phyloP scores from a whole-genome alignment of 2,113 vertebrate genomes.

The Callocephalon fimbriatum region DNA sequence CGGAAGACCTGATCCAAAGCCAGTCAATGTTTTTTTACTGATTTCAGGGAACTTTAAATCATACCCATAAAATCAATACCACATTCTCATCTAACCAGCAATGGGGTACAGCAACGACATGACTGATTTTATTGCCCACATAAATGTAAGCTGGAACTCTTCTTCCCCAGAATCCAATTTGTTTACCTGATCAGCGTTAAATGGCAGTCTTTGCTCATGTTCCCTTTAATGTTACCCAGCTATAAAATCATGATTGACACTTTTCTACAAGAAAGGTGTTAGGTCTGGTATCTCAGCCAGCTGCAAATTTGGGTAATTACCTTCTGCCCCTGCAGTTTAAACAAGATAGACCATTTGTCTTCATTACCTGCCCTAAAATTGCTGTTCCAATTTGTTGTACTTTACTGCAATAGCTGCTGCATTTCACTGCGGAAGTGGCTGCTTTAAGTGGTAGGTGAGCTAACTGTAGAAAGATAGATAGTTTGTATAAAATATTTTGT shows the following conservation, averaged over 20 bases:
- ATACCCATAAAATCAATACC: neutral
- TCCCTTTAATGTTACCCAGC: neutral
- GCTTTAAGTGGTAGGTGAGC: conserved; percentile 35
- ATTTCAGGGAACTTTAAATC: neutral
- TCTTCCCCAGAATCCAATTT: neutral
- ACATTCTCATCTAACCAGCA: conserved; percentile 6
- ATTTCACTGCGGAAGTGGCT: conserved; percentile 36
- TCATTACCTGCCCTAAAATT: conserved; percentile 58
- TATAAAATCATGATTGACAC: conserved; percentile 36
- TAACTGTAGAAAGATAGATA: conserved; percentile 49
- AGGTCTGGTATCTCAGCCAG: conserved; percentile 1
- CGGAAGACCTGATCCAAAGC: neutral
- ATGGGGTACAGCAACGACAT: neutral
- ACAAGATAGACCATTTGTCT: conserved; percentile 57
- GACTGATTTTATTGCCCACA: neutral
- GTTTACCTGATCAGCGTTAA: neutral
- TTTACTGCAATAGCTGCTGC: conserved; percentile 45
- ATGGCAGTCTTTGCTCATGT: neutral
- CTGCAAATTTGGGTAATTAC: conserved; percentile 57
- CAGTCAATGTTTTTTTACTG: neutral
- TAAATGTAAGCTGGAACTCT: neutral
- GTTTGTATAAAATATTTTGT: conserved; percentile 63
- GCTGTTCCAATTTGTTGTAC: conserved; percentile 43
- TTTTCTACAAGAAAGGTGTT: conserved; percentile 15
- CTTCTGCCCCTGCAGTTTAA: conserved; percentile 60